These are phyloP conservation scores for Thinocorus orbignyianus DNA, from an alignment of 2,113 vertebrate species.

Conservation along the genomic window DNA sequence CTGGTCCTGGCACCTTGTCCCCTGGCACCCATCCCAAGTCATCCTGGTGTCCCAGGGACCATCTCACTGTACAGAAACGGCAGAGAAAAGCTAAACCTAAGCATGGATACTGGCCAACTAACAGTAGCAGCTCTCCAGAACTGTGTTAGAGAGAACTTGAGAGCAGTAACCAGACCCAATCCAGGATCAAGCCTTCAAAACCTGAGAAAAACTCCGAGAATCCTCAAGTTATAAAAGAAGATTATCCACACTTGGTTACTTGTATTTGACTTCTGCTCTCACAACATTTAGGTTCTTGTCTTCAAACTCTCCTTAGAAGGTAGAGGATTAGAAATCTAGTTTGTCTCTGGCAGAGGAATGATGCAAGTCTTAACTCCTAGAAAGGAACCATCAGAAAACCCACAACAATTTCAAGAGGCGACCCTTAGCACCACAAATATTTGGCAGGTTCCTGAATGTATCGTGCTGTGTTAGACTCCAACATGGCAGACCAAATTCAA, in stretches of 20 bases:
- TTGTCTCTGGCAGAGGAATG: not conserved
- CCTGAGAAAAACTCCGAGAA: not conserved
- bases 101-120: not conserved
- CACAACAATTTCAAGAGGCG: not conserved
- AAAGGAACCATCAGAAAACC: not conserved
- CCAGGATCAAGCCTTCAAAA: not conserved
- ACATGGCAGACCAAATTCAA: not conserved
- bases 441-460: not conserved
- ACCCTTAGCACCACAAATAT: not conserved
- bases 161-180: not conserved
- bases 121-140: not conserved
- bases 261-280: not conserved
- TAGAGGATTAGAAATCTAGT: not conserved
- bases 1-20: not conserved
- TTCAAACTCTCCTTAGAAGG: not conserved
- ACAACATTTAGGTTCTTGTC: not conserved
- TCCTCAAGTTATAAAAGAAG: not conserved
- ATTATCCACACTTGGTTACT: not conserved
- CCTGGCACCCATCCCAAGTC: not conserved
- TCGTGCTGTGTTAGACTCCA: not conserved
- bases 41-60: not conserved
- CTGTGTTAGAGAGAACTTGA: not conserved
- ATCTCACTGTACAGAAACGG: not conserved
- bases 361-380: not conserved
- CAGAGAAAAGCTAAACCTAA: not conserved